Evolutionary conservation across 2,113 vertebrate genomes (phyloP), one percentile per base, ranked within the genome.

Genomic region (Gasterosteus aculeatus): DNA sequence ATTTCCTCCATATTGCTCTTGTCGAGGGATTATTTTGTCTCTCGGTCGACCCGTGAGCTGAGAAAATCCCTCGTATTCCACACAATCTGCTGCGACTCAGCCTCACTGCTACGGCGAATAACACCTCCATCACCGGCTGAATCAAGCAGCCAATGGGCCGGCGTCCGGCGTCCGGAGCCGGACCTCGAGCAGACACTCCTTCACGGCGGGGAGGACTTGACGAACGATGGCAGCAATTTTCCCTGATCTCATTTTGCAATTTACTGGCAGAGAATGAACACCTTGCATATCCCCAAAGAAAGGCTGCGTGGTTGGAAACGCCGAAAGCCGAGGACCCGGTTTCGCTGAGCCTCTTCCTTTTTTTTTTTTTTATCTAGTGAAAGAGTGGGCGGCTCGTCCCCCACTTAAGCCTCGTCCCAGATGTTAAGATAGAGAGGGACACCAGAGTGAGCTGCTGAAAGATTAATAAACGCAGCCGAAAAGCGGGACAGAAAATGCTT

Each of bases 21-120:
- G 87, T 87, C 54, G 6, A 19, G 75, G 89, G 89, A 93, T 93
- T 93, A 93, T 89, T 91, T 80, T 69, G 69, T 80, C 85, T 81
- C 76, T 79, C 66, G 77, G 82, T 72, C 69, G 31, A 61, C 78
- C 82, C 72, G 51, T 26, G 70, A 88, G 80, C 86, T 70, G 85
- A 78, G 86, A 88, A 92, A 92, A 91, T 89, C 88, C 87, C 77
- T 85, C 75, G 18, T 72, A 87, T 85, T 85, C 70, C 81, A 54
- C 63, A 85, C 85, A 88, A 78, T 83, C 91, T 78, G 81, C 86
- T 70, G 77, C 75, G 77, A 85, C 75, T 75, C 85, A 85, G 84
- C 82, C 78, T 46, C 16, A 74, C 84, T 86, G 53, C 78, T 63
- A 78, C 78, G 53, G 71, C 78, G 87, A 86, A 90, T 92, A 90